Conservation (phyloP, 2,888 invertebrate species). For the Drosophila formosana region DNA sequence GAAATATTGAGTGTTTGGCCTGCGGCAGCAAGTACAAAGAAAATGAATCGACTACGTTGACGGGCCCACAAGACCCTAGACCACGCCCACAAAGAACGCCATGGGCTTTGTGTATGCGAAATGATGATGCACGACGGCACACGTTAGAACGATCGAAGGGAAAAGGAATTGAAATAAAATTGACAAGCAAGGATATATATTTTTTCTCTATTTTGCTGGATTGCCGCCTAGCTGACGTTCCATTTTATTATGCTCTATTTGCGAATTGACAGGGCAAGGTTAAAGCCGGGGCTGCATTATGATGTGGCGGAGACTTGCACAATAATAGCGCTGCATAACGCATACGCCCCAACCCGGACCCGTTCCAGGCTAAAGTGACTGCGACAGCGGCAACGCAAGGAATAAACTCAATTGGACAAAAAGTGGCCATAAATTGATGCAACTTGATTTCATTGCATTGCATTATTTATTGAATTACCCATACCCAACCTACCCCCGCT, state of each 20-base stretch:
- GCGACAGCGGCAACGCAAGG: slow-evolving; percentile 20
- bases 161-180: slow-evolving; percentile 55
- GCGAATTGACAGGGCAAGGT: slow-evolving; percentile 49
- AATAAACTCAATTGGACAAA: slow-evolving; percentile 18
- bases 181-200: slow-evolving; percentile 56
- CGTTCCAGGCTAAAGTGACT: slow-evolving; percentile 1
- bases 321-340: slow-evolving; percentile 31
- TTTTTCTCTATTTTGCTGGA: slow-evolving; percentile 7
- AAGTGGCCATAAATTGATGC: slow-evolving; percentile 45
- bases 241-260: slow-evolving; percentile 51
- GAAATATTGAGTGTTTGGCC: slow-evolving; percentile 58
- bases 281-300: slow-evolving; percentile 31
- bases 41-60: slow-evolving; percentile 5
- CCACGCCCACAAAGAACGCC: neutral
- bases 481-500: too few relatives aligned
- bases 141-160: slow-evolving; percentile 16
- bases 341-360: slow-evolving; percentile 5
- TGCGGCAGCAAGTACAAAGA: slow-evolving; percentile 44
- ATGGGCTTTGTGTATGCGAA: slow-evolving; percentile 27
- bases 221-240: slow-evolving; percentile 31
- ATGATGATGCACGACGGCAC: slow-evolving; percentile 31
- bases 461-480: slow-evolving; percentile 39
- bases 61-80: slow-evolving; percentile 8
- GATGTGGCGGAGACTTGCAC: slow-evolving; percentile 16
- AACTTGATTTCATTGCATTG: slow-evolving; percentile 40